Conservation (phyloP, 1,140 invertebrate species). For the Atta texana region DNA sequence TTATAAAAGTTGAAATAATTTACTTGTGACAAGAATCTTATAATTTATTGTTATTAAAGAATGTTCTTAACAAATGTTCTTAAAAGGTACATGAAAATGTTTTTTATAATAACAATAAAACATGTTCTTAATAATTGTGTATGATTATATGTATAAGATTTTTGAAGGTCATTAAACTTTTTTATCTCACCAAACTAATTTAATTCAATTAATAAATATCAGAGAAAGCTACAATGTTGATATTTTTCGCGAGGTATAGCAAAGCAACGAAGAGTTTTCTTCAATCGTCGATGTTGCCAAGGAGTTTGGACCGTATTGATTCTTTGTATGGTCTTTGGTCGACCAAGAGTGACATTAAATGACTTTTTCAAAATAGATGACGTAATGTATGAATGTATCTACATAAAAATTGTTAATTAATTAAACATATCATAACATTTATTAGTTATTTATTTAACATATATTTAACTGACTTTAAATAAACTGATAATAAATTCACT, state of each 20-base stretch:
- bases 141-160: neutral
- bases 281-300: neutral
- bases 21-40: neutral
- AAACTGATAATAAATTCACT: neutral
- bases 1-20: constrained; percentile 13
- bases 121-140: constrained; percentile 16
- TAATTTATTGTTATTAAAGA: constrained; percentile 12
- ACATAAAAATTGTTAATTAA: neutral
- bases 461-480: neutral
- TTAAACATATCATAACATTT: neutral
- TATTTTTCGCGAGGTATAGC: constrained; percentile 1
- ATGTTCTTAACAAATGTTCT: neutral
- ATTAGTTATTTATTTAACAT: neutral
- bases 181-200: neutral
- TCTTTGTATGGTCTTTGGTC: constrained; percentile 10
- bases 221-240: constrained; percentile 34
- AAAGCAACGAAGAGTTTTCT: constrained; percentile 68
- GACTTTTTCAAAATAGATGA: constrained; percentile 69
- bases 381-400: constrained; percentile 67
- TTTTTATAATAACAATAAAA: neutral
- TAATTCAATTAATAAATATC: neutral
- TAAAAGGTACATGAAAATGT: neutral
- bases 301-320: neutral
- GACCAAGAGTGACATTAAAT: constrained; percentile 67
- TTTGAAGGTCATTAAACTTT: neutral